phyloP scores from a whole-genome alignment of 2,888 invertebrate species.

The Meteorus colon region DNA sequence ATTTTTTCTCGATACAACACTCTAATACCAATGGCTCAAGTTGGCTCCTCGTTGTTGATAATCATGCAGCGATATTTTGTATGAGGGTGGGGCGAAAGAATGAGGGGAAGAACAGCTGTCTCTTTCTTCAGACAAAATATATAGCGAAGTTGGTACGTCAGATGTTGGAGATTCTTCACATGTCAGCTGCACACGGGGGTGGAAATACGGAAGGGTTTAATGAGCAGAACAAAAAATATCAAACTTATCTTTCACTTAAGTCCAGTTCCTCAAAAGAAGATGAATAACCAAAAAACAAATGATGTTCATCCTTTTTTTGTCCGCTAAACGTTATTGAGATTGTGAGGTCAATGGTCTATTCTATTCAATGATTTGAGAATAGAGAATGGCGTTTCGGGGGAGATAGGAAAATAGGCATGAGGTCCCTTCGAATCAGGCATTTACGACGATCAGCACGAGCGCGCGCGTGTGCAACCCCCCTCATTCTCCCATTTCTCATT shows the following conservation, averaged over 20 bases:
- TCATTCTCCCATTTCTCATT: not conserved
- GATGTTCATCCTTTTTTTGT: too few relatives aligned
- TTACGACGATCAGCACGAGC: not conserved
- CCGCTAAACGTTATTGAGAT: too few relatives aligned
- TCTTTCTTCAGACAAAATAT: constrained; percentile 1
- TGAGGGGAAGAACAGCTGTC: constrained; percentile 26
- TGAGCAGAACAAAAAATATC: too few relatives aligned
- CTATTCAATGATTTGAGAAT: too few relatives aligned
- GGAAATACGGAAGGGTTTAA: not conserved
- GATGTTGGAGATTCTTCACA: not conserved
- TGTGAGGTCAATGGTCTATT: too few relatives aligned
- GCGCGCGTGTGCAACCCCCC: not conserved
- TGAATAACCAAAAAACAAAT: too few relatives aligned
- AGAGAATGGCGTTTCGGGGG: not conserved
- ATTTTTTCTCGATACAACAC: not conserved
- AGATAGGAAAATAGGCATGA: not conserved
- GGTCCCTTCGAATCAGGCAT: not conserved
- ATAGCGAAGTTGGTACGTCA: constrained; percentile 5
- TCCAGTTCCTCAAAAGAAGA: too few relatives aligned
- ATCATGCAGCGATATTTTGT: not conserved
- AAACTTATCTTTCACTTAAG: too few relatives aligned
- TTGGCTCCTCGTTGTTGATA: not conserved
- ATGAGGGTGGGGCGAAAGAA: not conserved
- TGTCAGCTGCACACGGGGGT: not conserved
- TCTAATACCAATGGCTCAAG: not conserved